Evolutionary conservation across 1,140 invertebrate species (phyloP).

Genomic region (Pissodes strobi): DNA sequence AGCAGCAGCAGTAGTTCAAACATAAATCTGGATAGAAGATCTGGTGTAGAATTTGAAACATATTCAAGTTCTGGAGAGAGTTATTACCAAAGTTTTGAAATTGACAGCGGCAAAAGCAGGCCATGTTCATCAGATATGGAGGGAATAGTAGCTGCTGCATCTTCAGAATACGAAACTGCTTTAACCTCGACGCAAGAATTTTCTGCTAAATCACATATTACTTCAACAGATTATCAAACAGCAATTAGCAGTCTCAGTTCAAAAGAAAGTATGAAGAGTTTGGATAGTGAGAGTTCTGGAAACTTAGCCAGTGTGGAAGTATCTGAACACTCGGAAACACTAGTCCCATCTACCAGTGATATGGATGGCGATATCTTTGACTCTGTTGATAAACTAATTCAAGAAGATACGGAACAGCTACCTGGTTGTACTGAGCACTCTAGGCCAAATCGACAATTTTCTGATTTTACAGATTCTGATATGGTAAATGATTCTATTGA

Average conservation of each 20-base stretch:
- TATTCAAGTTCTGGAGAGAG: constrained; percentile 89
- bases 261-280: constrained; percentile 84
- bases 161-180: constrained; percentile 89
- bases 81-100: constrained; percentile 86
- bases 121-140: constrained; percentile 89
- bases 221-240: constrained; percentile 83
- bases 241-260: constrained; percentile 83
- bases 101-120: constrained; percentile 71
- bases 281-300: constrained; percentile 86
- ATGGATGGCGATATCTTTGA: constrained; percentile 58
- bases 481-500: constrained; percentile 51
- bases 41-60: constrained; percentile 70
- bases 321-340: constrained; percentile 86
- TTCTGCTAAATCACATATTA: constrained; percentile 68
- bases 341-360: constrained; percentile 75
- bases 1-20: constrained; percentile 60
- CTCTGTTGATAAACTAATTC: constrained; percentile 50
- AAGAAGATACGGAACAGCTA: constrained; percentile 38
- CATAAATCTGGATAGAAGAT: constrained; percentile 64
- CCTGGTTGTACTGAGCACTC: constrained; percentile 28
- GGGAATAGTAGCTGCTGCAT: constrained; percentile 66
- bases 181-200: constrained; percentile 73
- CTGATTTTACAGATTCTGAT: constrained; percentile 46
- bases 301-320: constrained; percentile 86
- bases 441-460: constrained; percentile 35